Evolutionary conservation across 2,888 invertebrate genomes (phyloP), one percentile per base, ranked within the genome.

Genomic region (Macrosoma leucophasiata): DNA sequence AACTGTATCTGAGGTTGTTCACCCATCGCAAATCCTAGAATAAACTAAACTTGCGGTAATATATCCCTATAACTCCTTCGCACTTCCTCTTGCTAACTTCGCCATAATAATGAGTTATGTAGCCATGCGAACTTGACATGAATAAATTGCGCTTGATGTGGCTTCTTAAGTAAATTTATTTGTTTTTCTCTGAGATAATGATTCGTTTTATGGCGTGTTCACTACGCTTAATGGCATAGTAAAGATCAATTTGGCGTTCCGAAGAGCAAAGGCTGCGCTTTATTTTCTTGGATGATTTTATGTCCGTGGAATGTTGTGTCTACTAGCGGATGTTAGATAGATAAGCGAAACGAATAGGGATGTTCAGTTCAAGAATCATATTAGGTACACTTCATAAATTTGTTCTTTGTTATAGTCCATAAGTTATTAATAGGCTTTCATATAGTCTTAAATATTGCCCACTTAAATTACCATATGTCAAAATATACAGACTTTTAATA

Each of bases 111-210:
- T 63, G 63, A 74, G 52, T 61, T 63, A 67, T 67, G 60, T 55
- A 46, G 42, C 46, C 40, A n/a, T 41, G 50, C 51, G 53, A 59
- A 61, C 58, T 58, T 57, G 52, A 60, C 43, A 30, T 32, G 34
- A 59, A 64, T 65, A 64, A 63, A 67, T 66, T 57, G 55, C 48
- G 46, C 55, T 61, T 53, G 45, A 63, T 70, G 65, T 60, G 53
- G 61, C 59, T 62, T 55, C 66, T 68, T 55, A 45, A 58, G 41
- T 52, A 56, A 67, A 75, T 73, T 73, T 76, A 76, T 77, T 66
- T 74, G 74, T 74, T 75, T 70, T 74, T 63, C 62, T 46, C 53
- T 47, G 50, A 55, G 51, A 54, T 54, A 67, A 62, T 60, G 60
- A 63, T 61, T 62, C 58, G 58, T 66, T 71, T 68, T 65, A 67